phyloP scores from a whole-genome alignment of 2,113 vertebrate genomes.

The Excalfactoria chinensis region DNA sequence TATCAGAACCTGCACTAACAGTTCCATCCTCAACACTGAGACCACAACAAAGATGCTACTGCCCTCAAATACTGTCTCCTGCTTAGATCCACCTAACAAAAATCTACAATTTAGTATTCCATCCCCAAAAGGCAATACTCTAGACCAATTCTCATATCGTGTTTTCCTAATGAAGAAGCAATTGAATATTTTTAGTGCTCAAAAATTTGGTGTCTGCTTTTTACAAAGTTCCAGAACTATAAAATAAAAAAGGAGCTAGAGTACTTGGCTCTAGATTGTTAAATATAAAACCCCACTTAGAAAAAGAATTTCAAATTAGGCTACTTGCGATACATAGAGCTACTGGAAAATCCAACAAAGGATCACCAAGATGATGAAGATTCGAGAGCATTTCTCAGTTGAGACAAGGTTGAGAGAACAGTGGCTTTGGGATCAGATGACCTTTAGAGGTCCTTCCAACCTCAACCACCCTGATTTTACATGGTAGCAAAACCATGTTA shows the following conservation, averaged over 20 bases:
- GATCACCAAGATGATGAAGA: not conserved
- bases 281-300: not conserved
- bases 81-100: not conserved
- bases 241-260: not conserved
- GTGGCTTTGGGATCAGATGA: not conserved
- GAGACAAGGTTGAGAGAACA: not conserved
- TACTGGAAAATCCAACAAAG: not conserved
- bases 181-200: not conserved
- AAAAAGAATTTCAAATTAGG: not conserved
- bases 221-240: not conserved
- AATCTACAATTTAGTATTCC: not conserved
- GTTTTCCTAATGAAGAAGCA: accelerated
- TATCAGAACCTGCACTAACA: not conserved
- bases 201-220: not conserved
- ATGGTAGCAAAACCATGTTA: not conserved
- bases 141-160: not conserved
- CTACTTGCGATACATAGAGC: not conserved
- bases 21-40: not conserved
- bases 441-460: not conserved
- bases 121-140: not conserved
- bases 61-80: not conserved
- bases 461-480: not conserved
- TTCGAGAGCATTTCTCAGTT: not conserved
- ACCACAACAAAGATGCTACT: not conserved
- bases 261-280: not conserved